These are phyloP conservation scores for Tapera naevia DNA, from an alignment of 2,797 vertebrate species.

Conservation along the genomic window DNA sequence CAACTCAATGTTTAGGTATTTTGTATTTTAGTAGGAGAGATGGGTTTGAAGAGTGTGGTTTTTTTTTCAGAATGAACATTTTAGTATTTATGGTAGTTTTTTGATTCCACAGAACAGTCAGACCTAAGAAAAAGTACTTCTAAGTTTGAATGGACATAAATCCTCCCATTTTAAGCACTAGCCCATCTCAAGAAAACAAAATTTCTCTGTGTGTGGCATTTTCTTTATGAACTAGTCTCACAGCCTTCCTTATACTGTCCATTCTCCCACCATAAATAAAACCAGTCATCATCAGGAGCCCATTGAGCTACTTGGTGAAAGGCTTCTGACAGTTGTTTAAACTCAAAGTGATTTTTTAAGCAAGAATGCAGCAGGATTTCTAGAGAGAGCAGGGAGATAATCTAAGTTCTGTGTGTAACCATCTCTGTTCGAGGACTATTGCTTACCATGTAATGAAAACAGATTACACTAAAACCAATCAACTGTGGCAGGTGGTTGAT, in stretches of 20 bases:
- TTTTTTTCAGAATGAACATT: not conserved
- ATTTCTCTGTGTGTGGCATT: not conserved
- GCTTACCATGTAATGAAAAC: constrained; percentile 15
- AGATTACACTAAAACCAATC: constrained; percentile 39
- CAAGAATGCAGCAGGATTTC: not conserved
- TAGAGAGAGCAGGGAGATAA: not conserved
- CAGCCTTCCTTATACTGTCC: not conserved
- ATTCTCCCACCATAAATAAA: constrained; percentile 22
- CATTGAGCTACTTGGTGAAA: constrained; percentile 6
- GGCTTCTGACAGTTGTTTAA: constrained; percentile 40
- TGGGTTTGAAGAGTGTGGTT: not conserved
- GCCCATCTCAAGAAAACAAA: not conserved
- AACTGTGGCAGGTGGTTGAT: constrained; percentile 27
- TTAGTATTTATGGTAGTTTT: not conserved
- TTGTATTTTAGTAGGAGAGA: not conserved
- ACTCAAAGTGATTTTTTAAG: not conserved
- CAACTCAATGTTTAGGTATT: not conserved
- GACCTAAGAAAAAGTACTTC: not conserved
- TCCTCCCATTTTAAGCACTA: not conserved
- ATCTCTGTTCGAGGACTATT: not conserved
- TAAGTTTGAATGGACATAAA: not conserved
- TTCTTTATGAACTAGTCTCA: not conserved
- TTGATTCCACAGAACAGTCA: not conserved
- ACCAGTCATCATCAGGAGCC: not conserved
- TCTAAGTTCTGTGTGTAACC: not conserved